Percentiles rank a stretch among this genome's conserved stretches.
Conservation (phyloP, 2,113 vertebrate genomes). For the Silurus meridionalis region DNA sequence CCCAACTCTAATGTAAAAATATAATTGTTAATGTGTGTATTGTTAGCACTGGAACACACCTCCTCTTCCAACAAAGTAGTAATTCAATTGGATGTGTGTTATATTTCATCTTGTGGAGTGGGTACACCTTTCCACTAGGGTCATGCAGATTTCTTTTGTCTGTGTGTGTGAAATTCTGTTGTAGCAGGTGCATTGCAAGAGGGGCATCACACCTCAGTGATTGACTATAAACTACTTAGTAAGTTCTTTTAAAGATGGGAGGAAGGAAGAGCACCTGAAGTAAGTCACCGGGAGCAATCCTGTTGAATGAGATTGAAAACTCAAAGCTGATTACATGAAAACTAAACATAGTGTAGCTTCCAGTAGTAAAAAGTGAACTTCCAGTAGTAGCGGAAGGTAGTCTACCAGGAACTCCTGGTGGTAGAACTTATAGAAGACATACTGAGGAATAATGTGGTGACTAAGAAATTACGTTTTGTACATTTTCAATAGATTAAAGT, state of each 20-base stretch:
- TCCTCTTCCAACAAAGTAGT: neutral
- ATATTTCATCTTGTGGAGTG: slow-evolving; percentile 62
- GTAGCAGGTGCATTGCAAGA: slow-evolving; percentile 75
- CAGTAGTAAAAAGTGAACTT: too few relatives aligned
- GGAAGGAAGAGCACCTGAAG: slow-evolving; percentile 74
- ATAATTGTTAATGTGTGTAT: neutral
- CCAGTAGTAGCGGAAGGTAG: neutral
- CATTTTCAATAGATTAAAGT: too few relatives aligned
- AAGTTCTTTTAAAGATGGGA: slow-evolving; percentile 71
- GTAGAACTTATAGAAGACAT: too few relatives aligned
- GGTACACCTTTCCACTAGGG: slow-evolving; percentile 62
- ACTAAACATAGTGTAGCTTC: neutral
- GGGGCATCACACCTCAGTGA: slow-evolving; percentile 70
- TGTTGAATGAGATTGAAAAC: slow-evolving; percentile 18
- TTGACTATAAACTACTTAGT: slow-evolving; percentile 71
- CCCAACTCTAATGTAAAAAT: neutral
- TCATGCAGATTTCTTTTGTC: slow-evolving; percentile 64
- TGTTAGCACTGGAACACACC: neutral
- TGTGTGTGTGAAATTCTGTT: slow-evolving; percentile 66
- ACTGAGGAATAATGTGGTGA: too few relatives aligned
- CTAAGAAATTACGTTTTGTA: too few relatives aligned
- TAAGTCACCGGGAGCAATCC: slow-evolving; percentile 65
- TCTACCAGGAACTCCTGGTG: slow-evolving; percentile 2
- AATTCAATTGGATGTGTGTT: neutral
- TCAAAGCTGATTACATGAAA: slow-evolving; percentile 10